phyloP scores from a whole-genome alignment of 2,113 vertebrate species.

The Anguilla rostrata region DNA sequence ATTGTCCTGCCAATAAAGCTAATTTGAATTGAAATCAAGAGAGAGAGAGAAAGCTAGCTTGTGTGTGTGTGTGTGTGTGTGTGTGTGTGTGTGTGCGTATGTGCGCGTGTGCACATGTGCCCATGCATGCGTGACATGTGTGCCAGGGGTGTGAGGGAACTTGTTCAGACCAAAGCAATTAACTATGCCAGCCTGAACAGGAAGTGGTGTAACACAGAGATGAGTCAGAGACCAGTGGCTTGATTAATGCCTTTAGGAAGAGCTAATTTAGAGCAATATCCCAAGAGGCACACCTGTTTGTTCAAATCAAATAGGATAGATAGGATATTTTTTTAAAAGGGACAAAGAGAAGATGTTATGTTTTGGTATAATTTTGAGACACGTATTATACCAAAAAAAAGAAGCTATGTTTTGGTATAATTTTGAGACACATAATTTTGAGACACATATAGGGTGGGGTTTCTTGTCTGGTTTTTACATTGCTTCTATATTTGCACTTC shows the following conservation, averaged over 20 bases:
- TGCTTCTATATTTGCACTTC: background rate
- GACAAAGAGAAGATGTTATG: background rate
- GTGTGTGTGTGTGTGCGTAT: background rate
- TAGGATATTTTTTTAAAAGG: background rate
- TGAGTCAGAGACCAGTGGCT: background rate
- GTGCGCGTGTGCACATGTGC: background rate
- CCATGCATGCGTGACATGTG: background rate
- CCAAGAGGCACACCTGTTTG: background rate
- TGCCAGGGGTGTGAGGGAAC: background rate
- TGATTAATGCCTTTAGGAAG: slow-evolving; percentile 18
- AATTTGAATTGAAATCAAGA: no score
- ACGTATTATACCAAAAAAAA: background rate
- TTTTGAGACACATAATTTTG: background rate
- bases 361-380: background rate
- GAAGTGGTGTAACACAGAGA: background rate
- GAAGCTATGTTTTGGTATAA: background rate
- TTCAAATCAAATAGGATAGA: background rate
- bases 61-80: no score
- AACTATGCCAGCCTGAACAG: background rate
- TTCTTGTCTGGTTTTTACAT: background rate
- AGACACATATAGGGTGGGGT: background rate
- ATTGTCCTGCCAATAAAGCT: no score
- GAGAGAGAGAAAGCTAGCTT: background rate
- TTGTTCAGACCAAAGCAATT: background rate
- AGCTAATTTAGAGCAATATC: background rate